Evolutionary conservation across 2,888 invertebrate genomes (phyloP).

Genomic region (Dryocosmus kuriphilus): DNA sequence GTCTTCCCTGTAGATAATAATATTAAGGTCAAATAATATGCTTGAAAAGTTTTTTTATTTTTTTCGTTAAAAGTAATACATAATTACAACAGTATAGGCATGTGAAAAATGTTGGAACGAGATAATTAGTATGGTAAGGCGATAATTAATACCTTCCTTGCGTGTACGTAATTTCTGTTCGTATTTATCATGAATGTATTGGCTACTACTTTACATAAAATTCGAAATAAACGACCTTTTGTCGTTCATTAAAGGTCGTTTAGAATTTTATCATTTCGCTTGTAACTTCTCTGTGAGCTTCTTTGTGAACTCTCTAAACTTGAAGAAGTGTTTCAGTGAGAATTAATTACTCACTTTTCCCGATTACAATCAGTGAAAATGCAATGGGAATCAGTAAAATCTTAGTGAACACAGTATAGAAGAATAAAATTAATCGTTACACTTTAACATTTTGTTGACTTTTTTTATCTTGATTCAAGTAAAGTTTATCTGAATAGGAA

Average conservation of each 20-base stretch:
- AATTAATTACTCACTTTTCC: too few species aligned
- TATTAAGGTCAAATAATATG: not conserved
- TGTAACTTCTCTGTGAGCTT: too few species aligned
- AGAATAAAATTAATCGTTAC: too few species aligned
- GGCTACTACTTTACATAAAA: not conserved
- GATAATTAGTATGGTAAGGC: conserved; percentile 4
- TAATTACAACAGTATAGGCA: not conserved
- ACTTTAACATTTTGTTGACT: too few species aligned
- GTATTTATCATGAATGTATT: not conserved
- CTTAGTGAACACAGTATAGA: too few species aligned
- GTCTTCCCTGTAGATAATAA: not conserved
- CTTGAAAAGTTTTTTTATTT: not conserved
- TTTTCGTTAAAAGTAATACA: not conserved
- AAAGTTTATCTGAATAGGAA: too few species aligned
- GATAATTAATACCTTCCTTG: not conserved
- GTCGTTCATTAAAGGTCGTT: not conserved
- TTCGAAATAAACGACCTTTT: not conserved
- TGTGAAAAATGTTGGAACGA: not conserved
- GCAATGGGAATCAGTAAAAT: too few species aligned
- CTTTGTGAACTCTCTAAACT: too few species aligned
- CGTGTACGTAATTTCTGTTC: conserved; percentile 2
- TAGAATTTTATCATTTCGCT: not conserved
- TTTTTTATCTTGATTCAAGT: too few species aligned
- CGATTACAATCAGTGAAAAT: too few species aligned
- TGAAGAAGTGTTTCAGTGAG: too few species aligned